Evolutionary conservation across 2,113 vertebrate species (phyloP), one percentile per base, ranked within the genome.

Genomic region (Pleuronectes platessa): DNA sequence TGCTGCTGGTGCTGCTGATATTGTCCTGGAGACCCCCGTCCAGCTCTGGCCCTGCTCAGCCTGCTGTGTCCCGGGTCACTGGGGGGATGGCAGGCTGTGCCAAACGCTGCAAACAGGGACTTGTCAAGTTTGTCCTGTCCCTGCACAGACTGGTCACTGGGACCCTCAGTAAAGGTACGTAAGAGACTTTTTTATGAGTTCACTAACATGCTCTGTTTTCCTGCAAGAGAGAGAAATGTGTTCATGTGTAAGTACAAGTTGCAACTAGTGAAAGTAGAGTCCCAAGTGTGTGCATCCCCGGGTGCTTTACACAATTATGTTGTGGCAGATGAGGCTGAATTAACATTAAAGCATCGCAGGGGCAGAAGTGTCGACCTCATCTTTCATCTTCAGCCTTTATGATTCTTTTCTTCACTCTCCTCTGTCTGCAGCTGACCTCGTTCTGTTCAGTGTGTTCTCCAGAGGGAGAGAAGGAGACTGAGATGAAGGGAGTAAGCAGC

Each of bases 121-220:
- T 98, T 7, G 92, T 96, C 85, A 97, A 97, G 94, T 98, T 96
- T 83, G 95, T 88, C 49, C 88, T 94, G 89, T 95, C 96, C 49
- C 51, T 98, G 83, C 95, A 96, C 86, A 97, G 93, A 89, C 94
- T 98, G 78, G 91, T 98, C 89, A 96, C 95, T 0, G 97, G 97
- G 74, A 97, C 95, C 8, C 97, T 98, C 76, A 96, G 71, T 81
- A 97, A 98, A 98, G 97, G 97, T 98, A 96, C 71, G 92, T 68
- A 58, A 53, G 54, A 42, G 27, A 14, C 7, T 53, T 49, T 31
- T 65, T 3, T 1, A 27, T 49, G 3, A 4, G 55, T 58, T 31
- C 11, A 5, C 4, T 56, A 1, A 53, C 35, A 20, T 0, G 9
- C 51, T 56, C 5, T 37, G 4, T 37, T 35, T 11, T 31, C 31